A percentile compares a stretch with the other conserved stretches of the same genome.
phyloP scores from a whole-genome alignment of 1,140 invertebrate species.

The Stratiolaelaps scimitus region DNA sequence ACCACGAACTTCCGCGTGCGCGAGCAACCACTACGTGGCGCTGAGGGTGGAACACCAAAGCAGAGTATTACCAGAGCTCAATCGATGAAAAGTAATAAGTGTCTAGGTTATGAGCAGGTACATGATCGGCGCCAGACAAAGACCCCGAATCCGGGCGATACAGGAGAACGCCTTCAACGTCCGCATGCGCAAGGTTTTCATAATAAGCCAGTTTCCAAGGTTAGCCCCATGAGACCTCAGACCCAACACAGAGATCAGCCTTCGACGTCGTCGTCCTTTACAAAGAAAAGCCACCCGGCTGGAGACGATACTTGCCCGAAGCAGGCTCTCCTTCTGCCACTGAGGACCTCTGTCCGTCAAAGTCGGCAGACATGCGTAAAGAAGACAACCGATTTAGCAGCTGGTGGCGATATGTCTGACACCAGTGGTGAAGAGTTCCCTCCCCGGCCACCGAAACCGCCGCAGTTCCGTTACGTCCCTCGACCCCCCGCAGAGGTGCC shows the following conservation, averaged over 20 bases:
- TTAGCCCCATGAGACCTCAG: slow-evolving; percentile 7
- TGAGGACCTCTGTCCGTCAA: slow-evolving; percentile 5
- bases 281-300: background rate
- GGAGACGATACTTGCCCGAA: slow-evolving; percentile 8
- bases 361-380: slow-evolving; percentile 19
- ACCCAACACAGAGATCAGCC: too few species aligned
- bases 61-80: background rate
- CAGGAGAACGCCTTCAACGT: background rate
- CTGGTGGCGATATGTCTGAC: background rate
- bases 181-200: too few species aligned
- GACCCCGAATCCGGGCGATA: background rate
- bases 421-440: background rate
- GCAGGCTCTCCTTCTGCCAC: background rate
- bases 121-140: slow-evolving; percentile 22
- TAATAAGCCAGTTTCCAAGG: slow-evolving; percentile 16
- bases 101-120: slow-evolving; percentile 3
- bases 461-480: slow-evolving; percentile 4
- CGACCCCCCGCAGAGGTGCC: background rate
- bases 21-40: slow-evolving; percentile 10
- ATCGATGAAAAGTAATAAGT: slow-evolving; percentile 3
- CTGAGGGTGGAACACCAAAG: background rate
- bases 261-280: background rate
- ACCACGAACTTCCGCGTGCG: slow-evolving; percentile 10
- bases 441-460: slow-evolving; percentile 3
- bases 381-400: background rate